These are phyloP conservation scores for Cygnus olor DNA, from an alignment of 2,797 vertebrate genomes.

Conservation along the genomic window DNA sequence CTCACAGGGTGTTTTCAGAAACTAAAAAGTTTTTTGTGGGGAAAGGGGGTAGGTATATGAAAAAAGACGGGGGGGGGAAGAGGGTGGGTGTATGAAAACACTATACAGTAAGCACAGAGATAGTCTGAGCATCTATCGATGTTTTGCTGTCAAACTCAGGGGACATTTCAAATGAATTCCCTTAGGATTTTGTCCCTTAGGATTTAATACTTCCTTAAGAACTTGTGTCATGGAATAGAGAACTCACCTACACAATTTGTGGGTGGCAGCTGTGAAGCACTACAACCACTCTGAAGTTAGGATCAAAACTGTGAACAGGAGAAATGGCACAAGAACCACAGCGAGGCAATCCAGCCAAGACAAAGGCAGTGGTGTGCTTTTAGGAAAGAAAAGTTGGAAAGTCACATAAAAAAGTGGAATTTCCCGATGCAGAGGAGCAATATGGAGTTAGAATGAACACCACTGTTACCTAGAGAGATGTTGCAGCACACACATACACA, in stretches of 20 bases:
- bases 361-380: background rate
- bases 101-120: background rate
- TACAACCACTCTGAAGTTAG: background rate
- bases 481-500: background rate
- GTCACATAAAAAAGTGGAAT: background rate
- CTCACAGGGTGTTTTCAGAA: background rate
- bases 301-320: background rate
- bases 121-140: background rate
- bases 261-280: background rate
- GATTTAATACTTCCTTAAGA: background rate
- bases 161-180: background rate
- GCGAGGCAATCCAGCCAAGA: background rate
- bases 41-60: background rate
- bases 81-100: background rate
- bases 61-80: too few relatives aligned
- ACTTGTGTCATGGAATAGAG: background rate
- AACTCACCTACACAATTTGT: background rate
- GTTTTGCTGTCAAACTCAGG: background rate
- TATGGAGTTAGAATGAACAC: background rate
- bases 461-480: accelerated
- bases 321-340: background rate
- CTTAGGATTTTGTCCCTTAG: background rate
- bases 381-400: background rate
- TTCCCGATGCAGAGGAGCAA: background rate
- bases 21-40: background rate